Evolutionary conservation across 2,888 invertebrate genomes (phyloP).

Genomic region (Nasonovia ribisnigri): DNA sequence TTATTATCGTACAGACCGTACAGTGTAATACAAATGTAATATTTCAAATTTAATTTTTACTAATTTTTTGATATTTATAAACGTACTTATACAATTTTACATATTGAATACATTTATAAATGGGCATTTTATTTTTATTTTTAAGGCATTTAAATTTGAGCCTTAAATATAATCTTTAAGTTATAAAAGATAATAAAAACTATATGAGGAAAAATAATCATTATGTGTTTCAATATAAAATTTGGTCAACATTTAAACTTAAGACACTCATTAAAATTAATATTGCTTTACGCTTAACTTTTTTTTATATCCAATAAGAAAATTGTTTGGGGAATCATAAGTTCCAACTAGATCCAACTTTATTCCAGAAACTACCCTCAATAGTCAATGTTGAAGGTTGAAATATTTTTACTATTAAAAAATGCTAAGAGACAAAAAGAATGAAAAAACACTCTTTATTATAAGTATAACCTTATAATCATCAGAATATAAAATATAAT

Average conservation of each 20-base stretch:
- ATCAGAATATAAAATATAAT: background rate
- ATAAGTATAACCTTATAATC: background rate
- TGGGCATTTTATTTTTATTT: too few species aligned
- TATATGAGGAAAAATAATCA: background rate
- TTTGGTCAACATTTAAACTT: background rate
- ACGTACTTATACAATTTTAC: too few species aligned
- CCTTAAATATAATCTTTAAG: too few species aligned
- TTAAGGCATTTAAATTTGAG: too few species aligned
- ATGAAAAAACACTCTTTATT: background rate
- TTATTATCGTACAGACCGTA: too few species aligned
- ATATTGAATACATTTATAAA: too few species aligned
- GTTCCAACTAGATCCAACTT: background rate
- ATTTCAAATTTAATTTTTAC: too few species aligned
- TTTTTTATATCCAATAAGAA: background rate
- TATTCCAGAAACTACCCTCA: background rate
- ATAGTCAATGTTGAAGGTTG: background rate
- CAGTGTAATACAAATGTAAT: too few species aligned
- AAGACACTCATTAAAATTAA: background rate
- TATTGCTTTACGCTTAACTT: background rate
- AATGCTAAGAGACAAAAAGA: background rate
- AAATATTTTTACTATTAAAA: background rate
- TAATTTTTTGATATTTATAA: too few species aligned
- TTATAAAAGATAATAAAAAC: background rate
- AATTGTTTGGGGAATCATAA: background rate
- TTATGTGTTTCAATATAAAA: background rate